Evolutionary conservation across 2,113 vertebrate genomes (phyloP), one percentile per base, ranked within the genome.

Genomic region (Pachyramphus minor): DNA sequence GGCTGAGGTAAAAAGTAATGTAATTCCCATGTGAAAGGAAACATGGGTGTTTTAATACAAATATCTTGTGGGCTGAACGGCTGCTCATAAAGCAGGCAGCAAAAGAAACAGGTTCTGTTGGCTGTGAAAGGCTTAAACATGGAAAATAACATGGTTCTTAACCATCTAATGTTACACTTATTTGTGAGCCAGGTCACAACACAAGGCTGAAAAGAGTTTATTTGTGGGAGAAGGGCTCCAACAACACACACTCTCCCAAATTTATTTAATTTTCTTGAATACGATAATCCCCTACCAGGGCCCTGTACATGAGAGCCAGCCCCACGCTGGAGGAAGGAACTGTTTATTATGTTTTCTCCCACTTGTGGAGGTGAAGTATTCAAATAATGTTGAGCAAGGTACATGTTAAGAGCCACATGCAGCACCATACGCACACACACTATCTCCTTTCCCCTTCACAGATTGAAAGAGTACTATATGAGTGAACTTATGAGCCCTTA

Each of bases 191-290:
- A 81, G 69, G 64, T 84, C 84, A 78, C 52, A 89, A 52, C 33
- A 59, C 56, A 35, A 89, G 45, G 89, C 59, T 90, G 44, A 76
- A 73, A 69, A 77, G 17, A 55, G 56, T 87, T 90, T 74, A 55
- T 91, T 94, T 94, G 73, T 59, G 55, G 35, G 27, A 87, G 33
- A 95, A 80, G 9, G 4, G 20, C 12, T 87, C 68, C 68, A 89
- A 56, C 37, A 86, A 39, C 53, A 80, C 72, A 87, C 33, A 31
- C 8, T 8, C 27, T 63, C 56, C 39, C 30, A 75, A 92, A 81
- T 15, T 49, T 69, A 75, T 7, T 91, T 53, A 7, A 39, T 59
- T 91, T 89, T 72, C 52, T 37, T 47, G 42, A 95, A 94, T 78
- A 77, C 0, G 0, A 33, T 93, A 96, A 96, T 93, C 81, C 69